Evolutionary conservation across 2,797 vertebrate species (phyloP).

Genomic region (Poeciliopsis infans): DNA sequence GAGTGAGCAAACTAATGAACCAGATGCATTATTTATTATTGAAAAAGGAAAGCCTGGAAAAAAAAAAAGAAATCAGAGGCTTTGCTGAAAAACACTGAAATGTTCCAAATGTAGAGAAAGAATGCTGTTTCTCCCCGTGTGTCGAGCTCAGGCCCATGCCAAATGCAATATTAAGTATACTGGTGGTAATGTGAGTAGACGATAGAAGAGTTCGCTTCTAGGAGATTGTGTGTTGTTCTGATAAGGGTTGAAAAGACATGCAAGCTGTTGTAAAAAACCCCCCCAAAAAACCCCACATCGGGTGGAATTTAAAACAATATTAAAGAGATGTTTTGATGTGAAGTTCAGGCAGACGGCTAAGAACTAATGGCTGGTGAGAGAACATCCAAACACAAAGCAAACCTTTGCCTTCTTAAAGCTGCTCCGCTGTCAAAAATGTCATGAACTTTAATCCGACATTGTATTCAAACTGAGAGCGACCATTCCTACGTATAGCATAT

Average conservation of each 20-base stretch:
- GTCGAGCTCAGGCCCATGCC: constrained; percentile 45
- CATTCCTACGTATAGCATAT: background rate
- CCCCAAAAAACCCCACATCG: too few relatives aligned
- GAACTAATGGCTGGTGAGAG: background rate
- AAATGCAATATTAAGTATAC: constrained; percentile 52
- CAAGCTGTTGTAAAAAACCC: constrained; percentile 46
- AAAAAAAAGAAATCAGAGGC: constrained; percentile 38
- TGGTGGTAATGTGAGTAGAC: constrained; percentile 43
- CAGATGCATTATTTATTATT: constrained; percentile 78
- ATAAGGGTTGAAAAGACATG: constrained; percentile 50
- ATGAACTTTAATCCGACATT: background rate
- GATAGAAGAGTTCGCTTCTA: constrained; percentile 37
- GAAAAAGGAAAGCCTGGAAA: constrained; percentile 57
- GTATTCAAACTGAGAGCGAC: too few relatives aligned
- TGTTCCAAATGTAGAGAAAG: constrained; percentile 42
- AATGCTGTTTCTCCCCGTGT: constrained; percentile 37
- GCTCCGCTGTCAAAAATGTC: background rate
- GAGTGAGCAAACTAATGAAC: constrained; percentile 72
- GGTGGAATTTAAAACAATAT: background rate
- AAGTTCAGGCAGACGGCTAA: background rate
- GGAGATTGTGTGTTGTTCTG: constrained; percentile 63
- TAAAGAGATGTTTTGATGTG: background rate
- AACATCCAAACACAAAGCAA: background rate
- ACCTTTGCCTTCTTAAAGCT: background rate
- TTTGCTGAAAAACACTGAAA: constrained; percentile 40